phyloP scores from a whole-genome alignment of 2,888 invertebrate genomes.

The Entomobrya proxima region DNA sequence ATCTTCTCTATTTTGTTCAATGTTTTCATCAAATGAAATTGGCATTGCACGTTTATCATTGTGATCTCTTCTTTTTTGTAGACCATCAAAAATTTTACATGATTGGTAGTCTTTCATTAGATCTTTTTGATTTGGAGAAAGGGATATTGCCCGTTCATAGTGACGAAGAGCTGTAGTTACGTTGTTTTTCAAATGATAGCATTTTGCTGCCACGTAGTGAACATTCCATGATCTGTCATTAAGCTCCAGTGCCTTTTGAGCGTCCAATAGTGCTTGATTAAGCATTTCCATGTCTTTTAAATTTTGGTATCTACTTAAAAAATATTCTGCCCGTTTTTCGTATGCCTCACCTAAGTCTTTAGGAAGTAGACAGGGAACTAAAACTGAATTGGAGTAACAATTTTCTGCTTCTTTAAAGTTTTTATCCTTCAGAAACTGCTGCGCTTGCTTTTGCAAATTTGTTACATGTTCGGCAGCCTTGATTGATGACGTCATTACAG shows the following conservation, averaged over 20 bases:
- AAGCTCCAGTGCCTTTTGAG: not conserved
- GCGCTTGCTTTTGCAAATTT: conserved; percentile 27
- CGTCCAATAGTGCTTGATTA: conserved; percentile 8
- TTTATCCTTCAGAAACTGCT: not conserved
- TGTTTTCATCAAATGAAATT: no score
- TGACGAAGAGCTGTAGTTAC: conserved; percentile 30
- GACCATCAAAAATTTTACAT: not conserved
- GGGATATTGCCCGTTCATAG: conserved; percentile 7
- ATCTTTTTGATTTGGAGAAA: not conserved
- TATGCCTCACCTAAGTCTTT: conserved; percentile 27
- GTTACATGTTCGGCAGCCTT: not conserved
- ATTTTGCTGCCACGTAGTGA: conserved; percentile 21
- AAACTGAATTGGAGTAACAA: conserved; percentile 46
- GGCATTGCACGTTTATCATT: not conserved
- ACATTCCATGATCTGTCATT: conserved; percentile 46
- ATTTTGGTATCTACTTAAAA: not conserved
- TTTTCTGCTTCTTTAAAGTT: conserved; percentile 36
- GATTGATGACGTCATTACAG: not conserved
- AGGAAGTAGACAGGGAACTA: not conserved
- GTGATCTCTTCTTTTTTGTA: conserved; percentile 38
- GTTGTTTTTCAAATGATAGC: not conserved
- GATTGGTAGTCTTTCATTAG: not conserved
- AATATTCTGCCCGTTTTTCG: conserved; percentile 52
- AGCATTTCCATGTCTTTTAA: not conserved
- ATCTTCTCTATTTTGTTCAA: not conserved